These are phyloP conservation scores for Lanius ludovicianus DNA, from an alignment of 2,113 vertebrate genomes.

Conservation along the genomic window DNA sequence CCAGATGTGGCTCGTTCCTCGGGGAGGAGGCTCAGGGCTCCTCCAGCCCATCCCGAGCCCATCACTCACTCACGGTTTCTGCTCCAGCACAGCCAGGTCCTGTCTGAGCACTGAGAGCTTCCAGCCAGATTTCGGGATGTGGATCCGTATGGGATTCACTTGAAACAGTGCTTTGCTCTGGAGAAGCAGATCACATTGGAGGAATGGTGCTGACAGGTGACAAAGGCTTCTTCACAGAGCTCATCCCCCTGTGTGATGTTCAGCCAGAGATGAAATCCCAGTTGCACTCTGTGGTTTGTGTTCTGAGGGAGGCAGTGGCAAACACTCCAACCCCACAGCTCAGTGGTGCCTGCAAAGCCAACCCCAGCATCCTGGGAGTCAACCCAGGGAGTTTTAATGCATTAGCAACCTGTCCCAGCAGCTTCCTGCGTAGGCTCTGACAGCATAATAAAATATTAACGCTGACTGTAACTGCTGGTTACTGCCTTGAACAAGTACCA, in stretches of 20 bases:
- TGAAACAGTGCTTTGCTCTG: background rate
- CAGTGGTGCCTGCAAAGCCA: background rate
- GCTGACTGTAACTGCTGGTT: background rate
- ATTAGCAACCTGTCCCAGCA: background rate
- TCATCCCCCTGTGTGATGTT: background rate
- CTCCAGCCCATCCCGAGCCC: background rate
- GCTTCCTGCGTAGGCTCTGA: background rate
- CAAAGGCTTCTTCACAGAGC: background rate
- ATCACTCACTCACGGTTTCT: rapidly evolving
- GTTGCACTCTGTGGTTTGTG: background rate
- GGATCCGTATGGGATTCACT: rapidly evolving
- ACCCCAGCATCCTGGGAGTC: background rate
- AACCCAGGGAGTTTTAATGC: background rate
- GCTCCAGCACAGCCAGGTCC: background rate
- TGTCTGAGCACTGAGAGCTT: rapidly evolving
- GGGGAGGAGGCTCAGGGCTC: background rate
- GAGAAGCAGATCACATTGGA: background rate
- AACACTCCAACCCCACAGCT: background rate
- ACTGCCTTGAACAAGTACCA: background rate
- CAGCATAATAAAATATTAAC: background rate
- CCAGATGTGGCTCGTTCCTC: background rate
- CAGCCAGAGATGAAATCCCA: background rate
- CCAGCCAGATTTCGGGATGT: rapidly evolving
- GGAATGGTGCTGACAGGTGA: background rate
- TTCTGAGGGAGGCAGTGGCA: background rate